These are phyloP conservation scores for Bagarius yarrelli DNA, from an alignment of 2,113 vertebrate genomes.

Conservation along the genomic window DNA sequence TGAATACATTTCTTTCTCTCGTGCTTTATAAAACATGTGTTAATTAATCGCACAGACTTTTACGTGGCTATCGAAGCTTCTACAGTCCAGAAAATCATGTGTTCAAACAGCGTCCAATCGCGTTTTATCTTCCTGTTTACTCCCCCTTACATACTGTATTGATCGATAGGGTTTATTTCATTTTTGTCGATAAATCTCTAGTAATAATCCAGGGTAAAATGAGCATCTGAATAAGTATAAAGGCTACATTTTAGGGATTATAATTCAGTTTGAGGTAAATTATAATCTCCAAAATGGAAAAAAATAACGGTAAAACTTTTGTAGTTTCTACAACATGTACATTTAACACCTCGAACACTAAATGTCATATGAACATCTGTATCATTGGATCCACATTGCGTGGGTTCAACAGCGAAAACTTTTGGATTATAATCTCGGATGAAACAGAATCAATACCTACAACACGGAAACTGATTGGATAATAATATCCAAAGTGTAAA, in stretches of 20 bases:
- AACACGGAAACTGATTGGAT: background rate
- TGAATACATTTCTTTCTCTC: background rate
- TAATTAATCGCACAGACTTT: background rate
- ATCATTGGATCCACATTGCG: background rate
- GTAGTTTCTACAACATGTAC: background rate
- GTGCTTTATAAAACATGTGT: background rate
- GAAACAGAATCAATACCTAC: background rate
- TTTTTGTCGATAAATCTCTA: background rate
- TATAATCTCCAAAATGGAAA: background rate
- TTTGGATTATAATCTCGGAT: no score
- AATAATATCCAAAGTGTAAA: background rate
- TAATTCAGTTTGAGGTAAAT: background rate
- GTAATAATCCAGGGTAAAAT: background rate
- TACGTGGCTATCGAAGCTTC: no score
- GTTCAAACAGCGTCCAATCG: background rate
- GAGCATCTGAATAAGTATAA: no score
- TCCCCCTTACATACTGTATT: background rate
- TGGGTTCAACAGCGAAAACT: no score
- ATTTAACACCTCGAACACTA: background rate
- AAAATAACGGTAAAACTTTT: background rate
- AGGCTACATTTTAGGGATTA: no score
- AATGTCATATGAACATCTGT: background rate
- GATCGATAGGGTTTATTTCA: background rate
- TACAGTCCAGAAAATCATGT: background rate
- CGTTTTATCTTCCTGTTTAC: background rate